Percentiles rank a stretch among this genome's conserved stretches.
Conservation (phyloP, 1,140 invertebrate genomes). For the Bombyx mori region ASM3026992v2 NC_085128.1:11967001-11967500, state of each 20-base stretch:
- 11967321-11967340: constrained; percentile 3
- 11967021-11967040: not conserved
- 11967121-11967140: constrained; percentile 3
- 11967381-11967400: not conserved
- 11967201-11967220: too few relatives aligned
- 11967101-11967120: constrained; percentile 2
- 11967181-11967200: too few relatives aligned
- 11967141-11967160: not conserved
- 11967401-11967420: not conserved
- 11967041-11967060: constrained; percentile 1
- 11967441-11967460: constrained; percentile 5
- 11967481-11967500: not conserved
- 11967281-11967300: constrained; percentile 9
- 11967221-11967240: too few relatives aligned
- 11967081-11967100: not conserved
- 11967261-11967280: constrained; percentile 6
- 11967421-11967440: not conserved
- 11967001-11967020: too few relatives aligned
- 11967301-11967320: constrained; percentile 2
- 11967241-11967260: constrained; percentile 3
- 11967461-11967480: not conserved
- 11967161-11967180: not conserved
- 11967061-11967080: constrained; percentile 1
- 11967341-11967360: too few relatives aligned
- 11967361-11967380: constrained; percentile 1